phyloP scores from a whole-genome alignment of 2,113 vertebrate species.

The Opisthocomus hoazin region DNA sequence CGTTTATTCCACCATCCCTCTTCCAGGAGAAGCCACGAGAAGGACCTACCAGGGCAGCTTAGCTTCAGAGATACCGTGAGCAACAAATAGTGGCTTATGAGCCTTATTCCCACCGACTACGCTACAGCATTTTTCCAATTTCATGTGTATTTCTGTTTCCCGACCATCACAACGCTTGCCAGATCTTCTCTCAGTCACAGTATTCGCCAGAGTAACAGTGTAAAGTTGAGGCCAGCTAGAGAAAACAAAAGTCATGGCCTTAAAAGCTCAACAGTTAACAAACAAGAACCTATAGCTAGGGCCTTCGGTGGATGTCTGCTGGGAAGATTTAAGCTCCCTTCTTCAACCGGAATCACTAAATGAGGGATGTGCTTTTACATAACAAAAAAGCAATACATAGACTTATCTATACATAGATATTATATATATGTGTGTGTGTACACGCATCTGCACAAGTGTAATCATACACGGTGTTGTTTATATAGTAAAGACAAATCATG shows the following conservation, averaged over 20 bases:
- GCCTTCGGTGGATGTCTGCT: background rate
- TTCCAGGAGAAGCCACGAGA: background rate
- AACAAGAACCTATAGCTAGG: background rate
- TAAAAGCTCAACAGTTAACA: background rate
- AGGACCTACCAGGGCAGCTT: background rate
- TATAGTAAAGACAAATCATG: constrained; percentile 20
- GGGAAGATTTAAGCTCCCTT: constrained; percentile 21
- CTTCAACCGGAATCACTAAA: background rate
- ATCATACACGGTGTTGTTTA: background rate
- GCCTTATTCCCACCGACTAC: background rate
- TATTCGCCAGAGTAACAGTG: background rate
- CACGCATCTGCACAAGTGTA: constrained; percentile 18
- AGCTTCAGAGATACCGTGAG: background rate
- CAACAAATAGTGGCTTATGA: background rate
- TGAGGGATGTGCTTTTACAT: constrained; percentile 8
- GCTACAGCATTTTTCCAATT: background rate
- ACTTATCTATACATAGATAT: constrained; percentile 28
- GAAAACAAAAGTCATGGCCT: background rate
- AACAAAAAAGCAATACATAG: constrained; percentile 29
- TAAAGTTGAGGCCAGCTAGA: background rate
- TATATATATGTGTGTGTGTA: background rate
- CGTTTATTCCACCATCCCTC: background rate
- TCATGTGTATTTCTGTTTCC: background rate
- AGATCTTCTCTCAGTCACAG: background rate
- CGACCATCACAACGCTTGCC: background rate